A percentile compares a stretch with the other conserved stretches of the same genome.
These are phyloP conservation scores for Dichetophora obliterata DNA, from an alignment of 2,888 invertebrate species.

Conservation along the genomic window DNA sequence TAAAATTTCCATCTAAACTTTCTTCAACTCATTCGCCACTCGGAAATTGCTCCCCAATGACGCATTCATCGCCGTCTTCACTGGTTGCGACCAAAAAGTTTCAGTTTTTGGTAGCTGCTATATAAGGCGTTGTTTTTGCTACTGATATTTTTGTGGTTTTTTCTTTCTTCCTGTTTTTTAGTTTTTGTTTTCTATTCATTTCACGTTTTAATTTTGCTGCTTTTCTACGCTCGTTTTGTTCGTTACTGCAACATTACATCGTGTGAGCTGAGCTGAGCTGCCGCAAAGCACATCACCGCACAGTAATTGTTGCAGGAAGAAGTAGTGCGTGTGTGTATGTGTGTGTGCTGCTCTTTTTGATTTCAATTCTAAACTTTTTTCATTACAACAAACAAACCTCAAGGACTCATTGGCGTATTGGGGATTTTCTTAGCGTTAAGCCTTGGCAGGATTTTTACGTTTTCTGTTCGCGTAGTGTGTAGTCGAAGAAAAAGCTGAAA, in stretches of 20 bases:
- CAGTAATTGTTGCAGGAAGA: neutral
- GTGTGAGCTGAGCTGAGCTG: neutral
- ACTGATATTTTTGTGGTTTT: neutral
- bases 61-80: slow-evolving; percentile 10
- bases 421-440: neutral
- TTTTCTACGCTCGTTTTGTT: neutral
- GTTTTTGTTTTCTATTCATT: neutral
- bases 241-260: neutral
- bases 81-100: neutral
- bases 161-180: neutral
- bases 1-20: neutral
- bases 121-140: neutral
- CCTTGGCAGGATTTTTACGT: too few relatives aligned
- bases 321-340: neutral
- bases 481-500: too few relatives aligned
- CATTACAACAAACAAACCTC: neutral
- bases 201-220: slow-evolving; percentile 15
- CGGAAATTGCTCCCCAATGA: slow-evolving; percentile 21
- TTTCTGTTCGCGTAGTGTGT: too few relatives aligned
- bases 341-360: too few relatives aligned
- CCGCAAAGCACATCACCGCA: neutral
- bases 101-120: neutral
- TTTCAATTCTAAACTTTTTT: slow-evolving; percentile 8
- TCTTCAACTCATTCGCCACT: slow-evolving; percentile 18
- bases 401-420: slow-evolving; percentile 1